phyloP scores from a whole-genome alignment of 1,140 invertebrate species.

The Solen grandis region DNA sequence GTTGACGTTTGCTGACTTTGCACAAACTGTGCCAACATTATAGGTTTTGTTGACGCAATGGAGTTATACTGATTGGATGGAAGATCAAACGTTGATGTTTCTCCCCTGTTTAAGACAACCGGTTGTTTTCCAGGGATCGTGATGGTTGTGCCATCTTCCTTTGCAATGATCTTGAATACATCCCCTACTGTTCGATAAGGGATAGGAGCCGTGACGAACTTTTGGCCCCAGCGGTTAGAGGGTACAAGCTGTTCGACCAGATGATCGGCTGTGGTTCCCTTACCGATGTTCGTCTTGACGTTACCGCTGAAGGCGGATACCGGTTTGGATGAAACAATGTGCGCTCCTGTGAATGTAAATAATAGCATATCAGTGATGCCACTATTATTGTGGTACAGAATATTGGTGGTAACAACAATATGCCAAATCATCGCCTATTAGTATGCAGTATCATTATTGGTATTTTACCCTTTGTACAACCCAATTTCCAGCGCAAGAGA shows the following conservation, averaged over 20 bases:
- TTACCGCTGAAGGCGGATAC: constrained; percentile 67
- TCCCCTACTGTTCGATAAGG: constrained; percentile 63
- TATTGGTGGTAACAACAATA: too few relatives aligned
- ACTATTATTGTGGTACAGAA: too few relatives aligned
- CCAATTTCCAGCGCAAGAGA: too few relatives aligned
- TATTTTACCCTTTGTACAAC: too few relatives aligned
- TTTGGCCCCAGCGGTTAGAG: constrained; percentile 68
- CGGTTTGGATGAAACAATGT: constrained; percentile 58
- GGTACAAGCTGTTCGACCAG: constrained; percentile 71
- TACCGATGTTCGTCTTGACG: constrained; percentile 61
- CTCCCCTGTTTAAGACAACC: constrained; percentile 44
- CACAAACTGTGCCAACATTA: constrained; percentile 61
- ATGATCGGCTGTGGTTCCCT: constrained; percentile 61
- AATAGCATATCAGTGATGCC: too few relatives aligned
- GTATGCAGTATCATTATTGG: too few relatives aligned
- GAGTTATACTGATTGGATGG: constrained; percentile 41
- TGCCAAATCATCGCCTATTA: too few relatives aligned
- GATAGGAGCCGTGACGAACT: constrained; percentile 65
- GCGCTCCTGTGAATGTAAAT: constrained; percentile 63
- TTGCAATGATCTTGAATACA: constrained; percentile 61
- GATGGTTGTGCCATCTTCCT: constrained; percentile 55
- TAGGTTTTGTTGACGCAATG: constrained; percentile 51
- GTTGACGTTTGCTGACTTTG: constrained; percentile 39
- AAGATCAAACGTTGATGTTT: constrained; percentile 24
- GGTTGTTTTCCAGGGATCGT: constrained; percentile 44